phyloP scores from a whole-genome alignment of 23 tunicate species.

The Phallusia fumigata region DNA sequence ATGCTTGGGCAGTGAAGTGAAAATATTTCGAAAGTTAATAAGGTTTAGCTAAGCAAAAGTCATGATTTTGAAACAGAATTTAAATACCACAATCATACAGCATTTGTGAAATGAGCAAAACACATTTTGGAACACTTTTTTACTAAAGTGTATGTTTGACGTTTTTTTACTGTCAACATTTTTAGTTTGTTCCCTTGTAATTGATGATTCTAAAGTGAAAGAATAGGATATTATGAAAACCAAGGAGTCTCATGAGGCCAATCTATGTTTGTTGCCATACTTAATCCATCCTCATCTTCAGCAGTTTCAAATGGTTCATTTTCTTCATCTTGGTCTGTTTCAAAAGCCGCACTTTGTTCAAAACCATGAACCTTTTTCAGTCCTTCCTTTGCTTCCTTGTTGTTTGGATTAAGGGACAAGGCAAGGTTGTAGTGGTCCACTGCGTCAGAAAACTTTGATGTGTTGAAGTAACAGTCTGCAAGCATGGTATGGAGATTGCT shows the following conservation, averaged over 20 bases:
- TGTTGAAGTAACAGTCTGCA: constrained; percentile 52
- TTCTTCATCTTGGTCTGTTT: constrained; percentile 14
- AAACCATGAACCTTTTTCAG: constrained; percentile 36
- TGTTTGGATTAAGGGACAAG: constrained; percentile 62
- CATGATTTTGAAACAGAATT: no score
- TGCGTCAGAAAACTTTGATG: constrained; percentile 53
- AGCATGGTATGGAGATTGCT: constrained; percentile 64
- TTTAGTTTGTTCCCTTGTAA: no score
- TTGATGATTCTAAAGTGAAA: no score
- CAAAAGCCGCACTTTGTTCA: constrained; percentile 40
- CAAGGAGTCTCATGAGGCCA: constrained; percentile 62
- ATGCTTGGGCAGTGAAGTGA: no score
- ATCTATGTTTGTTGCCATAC: constrained; percentile 1
- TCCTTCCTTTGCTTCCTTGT: constrained; percentile 60
- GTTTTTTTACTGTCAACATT: no score
- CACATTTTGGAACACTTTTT: no score
- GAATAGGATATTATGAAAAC: constrained; percentile 26
- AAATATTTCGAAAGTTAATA: no score
- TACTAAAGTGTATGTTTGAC: no score
- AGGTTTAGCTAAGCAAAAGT: no score
- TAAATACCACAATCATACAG: no score
- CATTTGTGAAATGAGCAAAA: no score
- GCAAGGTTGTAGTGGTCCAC: constrained; percentile 84
- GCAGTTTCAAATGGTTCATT: not conserved
- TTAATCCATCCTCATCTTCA: constrained; percentile 1